These are phyloP conservation scores for Megaleporinus macrocephalus DNA, from an alignment of 2,113 vertebrate genomes.

Conservation along the genomic window DNA sequence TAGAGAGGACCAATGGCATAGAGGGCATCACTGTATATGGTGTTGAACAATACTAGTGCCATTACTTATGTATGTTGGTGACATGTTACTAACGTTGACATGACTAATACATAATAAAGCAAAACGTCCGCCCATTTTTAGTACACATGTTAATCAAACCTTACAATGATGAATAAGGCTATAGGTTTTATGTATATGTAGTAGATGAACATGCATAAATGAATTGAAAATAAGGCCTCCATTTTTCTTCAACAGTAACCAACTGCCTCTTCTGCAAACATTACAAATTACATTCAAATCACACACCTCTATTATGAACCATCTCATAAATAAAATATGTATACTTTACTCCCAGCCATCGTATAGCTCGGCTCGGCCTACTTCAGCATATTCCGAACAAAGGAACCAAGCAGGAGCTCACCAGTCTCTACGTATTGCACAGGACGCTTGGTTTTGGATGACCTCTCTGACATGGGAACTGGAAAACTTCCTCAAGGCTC, in stretches of 20 bases:
- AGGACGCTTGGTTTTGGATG: conserved; percentile 32
- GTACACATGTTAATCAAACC: too few relatives aligned
- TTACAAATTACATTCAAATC: conserved; percentile 11
- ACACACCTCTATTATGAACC: conserved; percentile 28
- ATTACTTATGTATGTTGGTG: too few relatives aligned
- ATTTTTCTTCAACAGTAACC: background rate
- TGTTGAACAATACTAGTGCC: too few relatives aligned
- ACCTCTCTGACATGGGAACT: conserved; percentile 46
- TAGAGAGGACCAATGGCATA: too few relatives aligned
- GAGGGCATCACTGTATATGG: too few relatives aligned
- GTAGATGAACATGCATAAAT: background rate
- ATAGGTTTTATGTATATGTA: too few relatives aligned
- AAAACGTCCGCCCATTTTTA: too few relatives aligned
- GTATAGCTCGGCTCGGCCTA: conserved; percentile 54
- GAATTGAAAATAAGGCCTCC: background rate
- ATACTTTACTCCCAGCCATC: conserved; percentile 43
- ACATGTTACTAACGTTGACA: too few relatives aligned
- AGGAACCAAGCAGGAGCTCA: conserved; percentile 15
- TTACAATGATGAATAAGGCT: too few relatives aligned
- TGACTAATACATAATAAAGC: too few relatives aligned
- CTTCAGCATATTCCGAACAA: conserved; percentile 46
- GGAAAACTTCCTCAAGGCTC: background rate
- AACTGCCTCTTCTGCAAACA: background rate
- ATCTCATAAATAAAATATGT: conserved; percentile 52
- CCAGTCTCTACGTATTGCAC: conserved; percentile 25